Conservation (phyloP, 2,888 invertebrate species). For the Archaeoteleia sp. region DNA sequence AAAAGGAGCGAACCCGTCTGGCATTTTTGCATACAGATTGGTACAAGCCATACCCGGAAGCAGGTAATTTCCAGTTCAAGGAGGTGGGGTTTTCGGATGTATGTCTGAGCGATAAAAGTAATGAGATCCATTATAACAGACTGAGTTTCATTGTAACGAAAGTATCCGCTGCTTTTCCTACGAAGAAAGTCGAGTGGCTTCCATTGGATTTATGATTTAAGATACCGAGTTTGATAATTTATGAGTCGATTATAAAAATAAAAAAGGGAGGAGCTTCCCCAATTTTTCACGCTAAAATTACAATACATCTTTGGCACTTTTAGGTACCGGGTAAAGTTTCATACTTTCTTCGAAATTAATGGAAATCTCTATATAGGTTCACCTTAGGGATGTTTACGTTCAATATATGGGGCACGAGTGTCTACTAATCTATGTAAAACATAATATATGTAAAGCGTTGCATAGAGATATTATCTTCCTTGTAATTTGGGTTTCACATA, state of each 20-base stretch:
- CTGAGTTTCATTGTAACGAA: constrained; percentile 61
- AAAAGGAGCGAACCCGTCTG: constrained; percentile 47
- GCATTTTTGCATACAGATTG: constrained; percentile 70
- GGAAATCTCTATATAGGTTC: too few species aligned
- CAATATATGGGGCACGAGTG: too few species aligned
- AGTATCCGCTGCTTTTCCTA: constrained; percentile 48
- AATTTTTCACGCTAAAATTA: constrained; percentile 16
- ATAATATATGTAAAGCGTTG: too few species aligned
- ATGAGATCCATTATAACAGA: constrained; percentile 73
- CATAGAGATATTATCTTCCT: too few species aligned
- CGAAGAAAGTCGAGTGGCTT: constrained; percentile 21
- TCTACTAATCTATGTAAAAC: too few species aligned
- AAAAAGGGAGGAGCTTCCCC: too few species aligned
- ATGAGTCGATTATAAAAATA: constrained; percentile 19
- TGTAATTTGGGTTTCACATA: too few species aligned
- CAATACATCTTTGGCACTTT: too few species aligned
- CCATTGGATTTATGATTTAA: constrained; percentile 35
- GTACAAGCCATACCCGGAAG: constrained; percentile 55
- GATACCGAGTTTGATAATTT: constrained; percentile 7
- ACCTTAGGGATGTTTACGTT: too few species aligned
- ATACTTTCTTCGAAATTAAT: too few species aligned
- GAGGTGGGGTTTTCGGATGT: constrained; percentile 69
- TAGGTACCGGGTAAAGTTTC: too few species aligned
- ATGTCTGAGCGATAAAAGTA: constrained; percentile 72
- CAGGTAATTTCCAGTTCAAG: constrained; percentile 67